phyloP scores from a whole-genome alignment of 2,888 invertebrate genomes.

The Drosophila neoperkinsi region DNA sequence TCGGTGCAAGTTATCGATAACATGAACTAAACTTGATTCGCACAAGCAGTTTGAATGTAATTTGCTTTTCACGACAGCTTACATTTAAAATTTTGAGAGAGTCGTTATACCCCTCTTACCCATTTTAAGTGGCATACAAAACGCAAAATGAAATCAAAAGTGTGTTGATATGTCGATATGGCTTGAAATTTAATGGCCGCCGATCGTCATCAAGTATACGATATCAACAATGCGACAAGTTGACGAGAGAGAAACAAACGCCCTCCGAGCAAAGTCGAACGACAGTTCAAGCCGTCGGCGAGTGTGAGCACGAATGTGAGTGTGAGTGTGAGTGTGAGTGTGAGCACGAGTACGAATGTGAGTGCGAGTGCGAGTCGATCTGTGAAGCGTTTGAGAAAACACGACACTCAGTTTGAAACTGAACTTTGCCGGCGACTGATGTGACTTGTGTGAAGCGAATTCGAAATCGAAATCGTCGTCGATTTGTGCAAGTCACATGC shows the following conservation, averaged over 20 bases:
- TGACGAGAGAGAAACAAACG: slow-evolving; percentile 9
- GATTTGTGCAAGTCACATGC: slow-evolving; percentile 64
- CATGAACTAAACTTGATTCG: background rate
- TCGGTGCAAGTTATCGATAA: background rate
- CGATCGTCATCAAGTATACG: slow-evolving; percentile 29
- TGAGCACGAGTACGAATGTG: slow-evolving; percentile 5
- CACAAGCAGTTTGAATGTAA: background rate
- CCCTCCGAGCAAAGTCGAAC: slow-evolving; percentile 6
- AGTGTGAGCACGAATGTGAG: background rate
- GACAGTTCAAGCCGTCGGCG: slow-evolving; percentile 8
- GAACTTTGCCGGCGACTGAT: slow-evolving; percentile 45
- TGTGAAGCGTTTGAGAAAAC: slow-evolving; percentile 12
- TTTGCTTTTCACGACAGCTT: background rate
- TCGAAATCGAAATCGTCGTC: slow-evolving; percentile 6
- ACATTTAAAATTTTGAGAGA: background rate
- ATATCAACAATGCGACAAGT: slow-evolving; percentile 46
- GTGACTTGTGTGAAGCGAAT: slow-evolving; percentile 19
- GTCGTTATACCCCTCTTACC: background rate
- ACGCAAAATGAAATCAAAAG: slow-evolving; percentile 36
- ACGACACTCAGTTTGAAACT: slow-evolving; percentile 51
- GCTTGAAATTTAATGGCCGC: slow-evolving; percentile 32
- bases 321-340: background rate
- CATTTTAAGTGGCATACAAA: background rate
- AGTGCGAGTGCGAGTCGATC: slow-evolving; percentile 26
- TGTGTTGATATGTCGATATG: slow-evolving; percentile 3